phyloP scores from a whole-genome alignment of 1,140 invertebrate species.

The Tenebrio molitor region DNA sequence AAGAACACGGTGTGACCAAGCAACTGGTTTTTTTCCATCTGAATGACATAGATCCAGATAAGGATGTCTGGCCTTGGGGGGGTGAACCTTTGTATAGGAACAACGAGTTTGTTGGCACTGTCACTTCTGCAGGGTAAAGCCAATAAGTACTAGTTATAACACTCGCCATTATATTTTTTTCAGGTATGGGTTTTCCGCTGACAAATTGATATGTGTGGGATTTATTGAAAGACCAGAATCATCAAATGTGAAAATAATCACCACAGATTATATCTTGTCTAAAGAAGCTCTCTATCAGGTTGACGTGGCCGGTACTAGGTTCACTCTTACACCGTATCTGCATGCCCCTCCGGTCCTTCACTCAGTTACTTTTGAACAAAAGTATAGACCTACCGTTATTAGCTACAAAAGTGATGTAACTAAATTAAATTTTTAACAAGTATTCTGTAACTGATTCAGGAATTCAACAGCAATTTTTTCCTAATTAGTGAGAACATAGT shows the following conservation, averaged over 20 bases:
- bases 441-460: too few relatives aligned
- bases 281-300: slow-evolving; percentile 75
- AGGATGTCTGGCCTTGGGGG: slow-evolving; percentile 86
- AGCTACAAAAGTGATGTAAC: slow-evolving; percentile 54
- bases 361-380: slow-evolving; percentile 47
- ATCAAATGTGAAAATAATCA: slow-evolving; percentile 68
- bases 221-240: slow-evolving; percentile 71
- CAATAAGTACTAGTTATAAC: too few relatives aligned
- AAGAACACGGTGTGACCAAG: slow-evolving; percentile 77
- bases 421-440: background rate
- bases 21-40: slow-evolving; percentile 81
- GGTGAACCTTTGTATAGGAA: slow-evolving; percentile 83
- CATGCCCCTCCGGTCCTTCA: slow-evolving; percentile 69
- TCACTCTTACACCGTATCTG: slow-evolving; percentile 74
- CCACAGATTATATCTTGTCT: slow-evolving; percentile 75
- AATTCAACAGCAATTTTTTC: too few relatives aligned
- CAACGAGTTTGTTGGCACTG: slow-evolving; percentile 79
- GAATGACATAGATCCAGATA: slow-evolving; percentile 79
- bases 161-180: too few relatives aligned
- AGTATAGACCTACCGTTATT: slow-evolving; percentile 62
- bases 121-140: slow-evolving; percentile 81
- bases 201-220: slow-evolving; percentile 76
- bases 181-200: slow-evolving; percentile 77
- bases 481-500: slow-evolving; percentile 17
- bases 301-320: slow-evolving; percentile 75